phyloP scores from a whole-genome alignment of 2,113 vertebrate genomes.

The Hemibagrus wyckioides region DNA sequence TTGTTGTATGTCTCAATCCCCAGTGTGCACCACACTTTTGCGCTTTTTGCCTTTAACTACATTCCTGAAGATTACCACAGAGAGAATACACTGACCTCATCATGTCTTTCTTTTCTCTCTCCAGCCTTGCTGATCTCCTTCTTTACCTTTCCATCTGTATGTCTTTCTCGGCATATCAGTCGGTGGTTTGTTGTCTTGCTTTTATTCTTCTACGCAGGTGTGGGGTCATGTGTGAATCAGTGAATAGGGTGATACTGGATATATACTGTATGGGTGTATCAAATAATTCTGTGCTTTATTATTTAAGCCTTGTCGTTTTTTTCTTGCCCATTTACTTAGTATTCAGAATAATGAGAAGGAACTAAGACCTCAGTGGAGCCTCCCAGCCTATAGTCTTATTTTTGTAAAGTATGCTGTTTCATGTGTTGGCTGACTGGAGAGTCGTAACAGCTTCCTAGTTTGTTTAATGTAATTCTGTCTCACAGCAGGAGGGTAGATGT shows the following conservation, averaged over 20 bases:
- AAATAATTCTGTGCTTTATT: not conserved
- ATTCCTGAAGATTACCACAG: constrained; percentile 41
- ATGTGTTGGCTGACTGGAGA: not conserved
- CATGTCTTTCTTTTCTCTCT: constrained; percentile 50
- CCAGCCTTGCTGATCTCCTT: not conserved
- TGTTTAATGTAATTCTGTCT: constrained; percentile 9
- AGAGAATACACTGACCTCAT: constrained; percentile 66
- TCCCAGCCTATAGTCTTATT: not conserved
- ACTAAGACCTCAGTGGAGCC: not conserved
- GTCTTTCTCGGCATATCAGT: constrained; percentile 35
- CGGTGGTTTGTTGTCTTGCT: not conserved
- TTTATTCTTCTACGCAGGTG: constrained; percentile 12
- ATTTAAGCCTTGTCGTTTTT: not conserved
- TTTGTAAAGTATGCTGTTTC: not conserved
- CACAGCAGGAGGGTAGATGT: not conserved
- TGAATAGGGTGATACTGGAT: not conserved
- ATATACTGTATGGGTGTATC: not conserved
- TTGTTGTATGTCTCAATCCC: constrained; percentile 50
- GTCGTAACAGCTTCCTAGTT: not conserved
- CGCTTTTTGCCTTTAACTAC: constrained; percentile 59
- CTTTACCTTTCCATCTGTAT: constrained; percentile 31
- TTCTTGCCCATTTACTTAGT: not conserved
- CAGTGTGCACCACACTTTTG: not conserved
- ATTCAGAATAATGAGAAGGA: not conserved
- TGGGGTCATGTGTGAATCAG: not conserved